These are phyloP conservation scores for Caenorhabditis japonica DNA, from an alignment of 2,888 invertebrate species.

Conservation along the genomic window DNA sequence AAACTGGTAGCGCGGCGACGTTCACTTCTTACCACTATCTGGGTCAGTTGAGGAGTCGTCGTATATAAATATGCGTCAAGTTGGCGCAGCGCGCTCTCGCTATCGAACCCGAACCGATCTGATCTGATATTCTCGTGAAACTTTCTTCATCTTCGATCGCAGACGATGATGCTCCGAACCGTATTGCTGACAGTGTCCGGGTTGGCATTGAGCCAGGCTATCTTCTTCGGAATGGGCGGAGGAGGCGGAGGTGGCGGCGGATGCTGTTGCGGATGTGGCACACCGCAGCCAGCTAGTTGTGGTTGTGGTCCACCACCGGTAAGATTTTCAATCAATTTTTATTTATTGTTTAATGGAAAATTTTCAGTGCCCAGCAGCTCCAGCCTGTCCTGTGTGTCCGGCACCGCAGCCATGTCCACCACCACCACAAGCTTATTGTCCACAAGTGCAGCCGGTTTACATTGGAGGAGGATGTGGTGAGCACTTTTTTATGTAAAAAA, in stretches of 20 bases:
- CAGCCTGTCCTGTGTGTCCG: conserved; percentile 54
- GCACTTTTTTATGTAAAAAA: not conserved
- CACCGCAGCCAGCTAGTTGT: conserved; percentile 61
- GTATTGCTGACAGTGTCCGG: conserved; percentile 11
- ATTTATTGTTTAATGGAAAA: too few relatives aligned
- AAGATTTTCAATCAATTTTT: conserved; percentile 6
- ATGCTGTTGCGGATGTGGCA: conserved; percentile 65
- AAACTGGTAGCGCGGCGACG: conserved; percentile 16
- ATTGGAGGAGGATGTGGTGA: conserved; percentile 34
- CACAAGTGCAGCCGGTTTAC: conserved; percentile 60
- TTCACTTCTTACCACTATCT: conserved; percentile 27
- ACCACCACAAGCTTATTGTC: conserved; percentile 59
- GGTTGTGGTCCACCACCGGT: conserved; percentile 54
- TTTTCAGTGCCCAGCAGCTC: conserved; percentile 44
- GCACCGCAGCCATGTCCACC: conserved; percentile 61
- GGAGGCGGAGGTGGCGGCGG: conserved; percentile 56
- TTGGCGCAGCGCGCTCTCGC: conserved; percentile 27
- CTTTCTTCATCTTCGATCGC: conserved; percentile 8
- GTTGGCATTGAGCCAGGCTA: conserved; percentile 15
- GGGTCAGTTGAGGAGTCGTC: conserved; percentile 40
- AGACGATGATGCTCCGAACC: conserved; percentile 22
- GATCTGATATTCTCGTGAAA: not conserved
- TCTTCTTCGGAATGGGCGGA: conserved; percentile 54
- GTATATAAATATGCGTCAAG: conserved; percentile 39
- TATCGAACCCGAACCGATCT: not conserved